These are phyloP conservation scores for Chlamydotis undulata DNA, from an alignment of 2,113 vertebrate species.

Conservation along the genomic window DNA sequence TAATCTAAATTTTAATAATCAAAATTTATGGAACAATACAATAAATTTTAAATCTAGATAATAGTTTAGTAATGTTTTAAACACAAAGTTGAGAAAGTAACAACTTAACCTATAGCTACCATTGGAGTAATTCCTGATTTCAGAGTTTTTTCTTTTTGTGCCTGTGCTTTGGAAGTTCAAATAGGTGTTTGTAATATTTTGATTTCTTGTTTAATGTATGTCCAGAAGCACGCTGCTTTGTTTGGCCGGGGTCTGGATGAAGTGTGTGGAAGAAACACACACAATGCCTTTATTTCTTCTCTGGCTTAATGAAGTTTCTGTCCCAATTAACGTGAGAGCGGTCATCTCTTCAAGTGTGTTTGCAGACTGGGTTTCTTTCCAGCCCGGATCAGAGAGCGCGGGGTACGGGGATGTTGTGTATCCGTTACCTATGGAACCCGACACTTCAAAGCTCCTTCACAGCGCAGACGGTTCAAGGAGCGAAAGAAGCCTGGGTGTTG, in stretches of 20 bases:
- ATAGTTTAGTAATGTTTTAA: neutral
- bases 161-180: neutral
- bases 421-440: neutral
- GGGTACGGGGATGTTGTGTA: neutral
- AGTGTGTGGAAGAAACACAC: neutral
- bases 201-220: neutral
- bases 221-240: neutral
- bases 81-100: neutral
- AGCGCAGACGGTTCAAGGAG: neutral
- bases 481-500: neutral
- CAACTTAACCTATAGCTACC: fast-evolving
- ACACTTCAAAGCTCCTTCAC: slow-evolving; percentile 19
- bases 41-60: neutral
- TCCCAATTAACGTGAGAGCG: neutral
- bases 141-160: neutral
- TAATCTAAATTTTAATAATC: neutral
- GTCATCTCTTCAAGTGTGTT: neutral
- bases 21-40: neutral
- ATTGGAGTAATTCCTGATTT: neutral
- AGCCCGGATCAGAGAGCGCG: neutral
- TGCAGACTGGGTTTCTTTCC: neutral
- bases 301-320: neutral
- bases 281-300: neutral
- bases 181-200: neutral
- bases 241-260: neutral